Conservation (phyloP, 2,797 vertebrate genomes). For the Trichosurus vulpecula region DNA sequence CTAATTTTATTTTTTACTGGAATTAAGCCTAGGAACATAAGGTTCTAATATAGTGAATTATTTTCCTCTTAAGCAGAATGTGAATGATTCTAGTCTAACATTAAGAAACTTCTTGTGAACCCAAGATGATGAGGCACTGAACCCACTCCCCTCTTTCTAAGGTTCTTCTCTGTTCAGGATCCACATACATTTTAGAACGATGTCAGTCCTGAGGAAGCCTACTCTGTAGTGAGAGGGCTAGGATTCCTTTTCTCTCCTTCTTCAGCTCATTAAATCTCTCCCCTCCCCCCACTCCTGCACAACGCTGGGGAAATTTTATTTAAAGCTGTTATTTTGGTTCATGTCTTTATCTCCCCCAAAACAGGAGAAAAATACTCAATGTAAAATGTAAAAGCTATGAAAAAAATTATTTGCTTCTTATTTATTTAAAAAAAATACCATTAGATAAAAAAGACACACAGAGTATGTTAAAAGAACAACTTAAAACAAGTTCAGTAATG, state of each 20-base stretch:
- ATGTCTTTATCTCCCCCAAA: neutral
- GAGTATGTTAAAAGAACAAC: neutral
- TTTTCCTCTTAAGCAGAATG: constrained; percentile 25
- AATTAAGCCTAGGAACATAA: constrained; percentile 25
- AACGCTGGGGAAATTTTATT: neutral
- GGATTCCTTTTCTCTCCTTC: neutral
- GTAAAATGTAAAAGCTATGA: neutral
- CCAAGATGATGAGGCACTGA: neutral
- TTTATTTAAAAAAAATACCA: neutral
- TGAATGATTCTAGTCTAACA: neutral
- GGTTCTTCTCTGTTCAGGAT: neutral
- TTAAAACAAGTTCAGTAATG: neutral
- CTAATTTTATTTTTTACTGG: constrained; percentile 20
- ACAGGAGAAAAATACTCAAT: neutral
- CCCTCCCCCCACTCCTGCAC: neutral
- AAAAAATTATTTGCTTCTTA: neutral
- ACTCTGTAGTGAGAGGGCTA: neutral
- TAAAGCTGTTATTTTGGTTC: neutral
- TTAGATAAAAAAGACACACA: neutral
- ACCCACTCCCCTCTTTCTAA: neutral
- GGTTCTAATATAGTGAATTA: constrained; percentile 22
- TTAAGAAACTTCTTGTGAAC: neutral
- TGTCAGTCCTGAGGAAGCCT: neutral
- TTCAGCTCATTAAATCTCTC: neutral
- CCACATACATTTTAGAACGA: neutral